phyloP scores from a whole-genome alignment of 2,888 invertebrate genomes.

The Eupithecia vulgata region DNA sequence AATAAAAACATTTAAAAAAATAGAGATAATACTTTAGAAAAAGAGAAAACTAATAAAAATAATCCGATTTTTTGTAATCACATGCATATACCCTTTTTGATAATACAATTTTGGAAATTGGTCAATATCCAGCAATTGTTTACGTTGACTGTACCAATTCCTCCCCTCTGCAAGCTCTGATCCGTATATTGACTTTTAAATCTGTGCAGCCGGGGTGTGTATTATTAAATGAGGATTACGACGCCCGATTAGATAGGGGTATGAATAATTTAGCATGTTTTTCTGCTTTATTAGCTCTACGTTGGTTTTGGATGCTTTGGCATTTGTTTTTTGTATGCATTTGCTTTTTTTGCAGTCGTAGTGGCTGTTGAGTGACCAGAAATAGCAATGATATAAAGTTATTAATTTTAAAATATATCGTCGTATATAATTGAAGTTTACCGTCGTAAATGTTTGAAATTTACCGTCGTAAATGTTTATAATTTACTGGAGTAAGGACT shows the following conservation, averaged over 20 bases:
- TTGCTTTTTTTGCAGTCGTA: neutral
- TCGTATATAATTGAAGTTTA: too few relatives aligned
- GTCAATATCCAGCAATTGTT: too few relatives aligned
- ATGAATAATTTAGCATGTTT: conserved; percentile 39
- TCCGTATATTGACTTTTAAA: conserved; percentile 62
- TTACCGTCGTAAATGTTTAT: too few relatives aligned
- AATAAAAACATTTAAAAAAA: too few relatives aligned
- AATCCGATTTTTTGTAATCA: too few relatives aligned
- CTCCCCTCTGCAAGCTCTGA: conserved; percentile 24
- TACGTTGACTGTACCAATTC: neutral
- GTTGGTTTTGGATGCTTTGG: conserved; percentile 14
- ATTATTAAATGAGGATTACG: conserved; percentile 60
- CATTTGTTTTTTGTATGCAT: neutral
- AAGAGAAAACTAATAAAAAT: too few relatives aligned
- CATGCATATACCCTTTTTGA: too few relatives aligned
- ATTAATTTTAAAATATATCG: too few relatives aligned
- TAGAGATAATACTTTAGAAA: too few relatives aligned
- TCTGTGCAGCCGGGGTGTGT: conserved; percentile 55
- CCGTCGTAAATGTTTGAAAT: too few relatives aligned
- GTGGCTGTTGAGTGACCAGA: neutral
- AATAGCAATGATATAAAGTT: neutral
- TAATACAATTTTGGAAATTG: too few relatives aligned
- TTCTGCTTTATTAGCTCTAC: conserved; percentile 21
- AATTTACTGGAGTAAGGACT: too few relatives aligned
- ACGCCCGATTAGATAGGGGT: conserved; percentile 49